Base-by-base conservation (phyloP, 2,113 vertebrate species). In the Phylloscopus whistleri region DNA sequence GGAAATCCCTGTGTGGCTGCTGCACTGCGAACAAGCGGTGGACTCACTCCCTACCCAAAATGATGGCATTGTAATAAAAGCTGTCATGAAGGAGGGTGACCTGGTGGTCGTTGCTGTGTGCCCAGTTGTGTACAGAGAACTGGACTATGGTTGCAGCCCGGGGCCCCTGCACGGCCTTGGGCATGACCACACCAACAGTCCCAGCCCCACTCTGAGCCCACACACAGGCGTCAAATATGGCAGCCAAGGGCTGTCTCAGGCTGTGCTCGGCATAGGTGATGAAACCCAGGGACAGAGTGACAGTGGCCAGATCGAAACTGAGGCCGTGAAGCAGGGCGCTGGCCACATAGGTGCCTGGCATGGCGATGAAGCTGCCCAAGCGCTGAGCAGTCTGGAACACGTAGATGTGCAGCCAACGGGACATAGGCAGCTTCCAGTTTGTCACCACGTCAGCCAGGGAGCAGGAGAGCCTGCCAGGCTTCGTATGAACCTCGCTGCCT, bases 131-230 rank as follows among this genome's bases (percentile, higher is more conserved):
- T 59, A 35, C 10, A 35, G 58, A 35, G 15, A 59, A 59, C 58
- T 16, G n/a, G 58, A 59, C n/a, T 35, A 24, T 35, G 56, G n/a
- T 35, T 24, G n/a, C n/a, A 35, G 22, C 22, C 20, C 9, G 4
- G 56, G 56, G 9, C 14, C 33, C 33, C 56, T 9, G 21, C 5
- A 0, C 4, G 3, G 7, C 56, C 55, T 56, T 13, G 13, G 33
- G 13, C 5, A 2, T 2, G 8, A 14, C 21, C 0, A 4, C 8
- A 7, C 33, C 2, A 3, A 22, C 33, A n/a, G 9, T 21, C 21
- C 20, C 20, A 31, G 55, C 13, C 13, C 33, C 56, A 35, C 56
- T 35, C 56, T 2, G 3, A 3, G 3, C 14, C 22, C 3, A 3
- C 56, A 24, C 6, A 3, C 22, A 59, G n/a, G n/a, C 4, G 4